Conservation (phyloP, 2,113 vertebrate species). For the Hippocampus comes region DNA sequence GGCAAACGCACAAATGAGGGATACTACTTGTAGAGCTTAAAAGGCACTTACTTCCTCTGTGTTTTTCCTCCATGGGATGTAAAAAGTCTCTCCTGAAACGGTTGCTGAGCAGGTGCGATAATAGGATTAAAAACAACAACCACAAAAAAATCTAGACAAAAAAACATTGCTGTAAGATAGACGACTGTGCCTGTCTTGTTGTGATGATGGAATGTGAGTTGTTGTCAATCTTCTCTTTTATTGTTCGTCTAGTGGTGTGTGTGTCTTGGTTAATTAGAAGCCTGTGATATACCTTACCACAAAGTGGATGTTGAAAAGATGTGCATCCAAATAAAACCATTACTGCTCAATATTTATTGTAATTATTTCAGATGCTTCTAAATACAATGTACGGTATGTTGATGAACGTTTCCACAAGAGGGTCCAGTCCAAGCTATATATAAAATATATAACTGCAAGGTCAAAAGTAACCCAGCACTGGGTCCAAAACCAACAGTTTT, state of each 20-base stretch:
- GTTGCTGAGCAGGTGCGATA: conserved; percentile 57
- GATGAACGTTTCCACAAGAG: not conserved
- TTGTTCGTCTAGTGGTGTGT: conserved; percentile 78
- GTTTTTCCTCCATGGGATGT: conserved; percentile 60
- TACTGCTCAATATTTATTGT: conserved; percentile 52
- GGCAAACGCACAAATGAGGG: conserved; percentile 36
- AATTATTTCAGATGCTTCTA: not conserved
- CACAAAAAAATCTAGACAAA: conserved; percentile 17
- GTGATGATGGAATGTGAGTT: conserved; percentile 56
- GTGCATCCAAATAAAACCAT: conserved; percentile 73
- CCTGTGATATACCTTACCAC: conserved; percentile 81
- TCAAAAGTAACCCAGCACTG: too few relatives aligned
- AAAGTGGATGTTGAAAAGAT: conserved; percentile 80
- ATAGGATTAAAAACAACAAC: conserved; percentile 48
- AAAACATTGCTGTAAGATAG: conserved; percentile 25
- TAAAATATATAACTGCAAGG: too few relatives aligned
- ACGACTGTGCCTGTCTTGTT: conserved; percentile 47
- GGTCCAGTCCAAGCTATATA: not conserved
- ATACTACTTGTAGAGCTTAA: conserved; percentile 43
- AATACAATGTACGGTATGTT: not conserved
- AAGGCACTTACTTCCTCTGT: conserved; percentile 52
- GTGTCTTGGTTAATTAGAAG: conserved; percentile 83
- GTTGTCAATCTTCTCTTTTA: conserved; percentile 66
- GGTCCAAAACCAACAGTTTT: too few relatives aligned
- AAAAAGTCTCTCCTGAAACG: conserved; percentile 53